Conservation (phyloP, 2,113 vertebrate species). For the Pungitius pungitius region DNA sequence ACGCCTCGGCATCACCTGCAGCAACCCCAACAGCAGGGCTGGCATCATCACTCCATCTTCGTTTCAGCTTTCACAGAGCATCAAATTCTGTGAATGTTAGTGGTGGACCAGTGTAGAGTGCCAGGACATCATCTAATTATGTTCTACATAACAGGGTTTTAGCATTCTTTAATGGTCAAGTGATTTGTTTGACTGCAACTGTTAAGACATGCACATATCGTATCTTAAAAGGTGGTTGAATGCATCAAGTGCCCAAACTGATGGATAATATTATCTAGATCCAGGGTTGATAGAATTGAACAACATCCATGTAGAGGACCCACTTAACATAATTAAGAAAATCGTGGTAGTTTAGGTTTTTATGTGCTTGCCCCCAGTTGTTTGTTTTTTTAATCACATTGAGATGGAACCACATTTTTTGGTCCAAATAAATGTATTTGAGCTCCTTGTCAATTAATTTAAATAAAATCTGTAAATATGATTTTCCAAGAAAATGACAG, state of each 20-base stretch:
- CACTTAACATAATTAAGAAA: not conserved
- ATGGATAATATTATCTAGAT: not conserved
- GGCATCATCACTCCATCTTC: no score
- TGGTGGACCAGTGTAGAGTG: not conserved
- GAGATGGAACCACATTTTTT: not conserved
- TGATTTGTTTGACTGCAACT: constrained; percentile 22
- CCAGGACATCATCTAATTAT: constrained; percentile 8
- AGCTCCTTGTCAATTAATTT: not conserved
- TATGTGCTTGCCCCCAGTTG: not conserved
- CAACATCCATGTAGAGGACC: not conserved
- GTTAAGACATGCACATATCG: constrained; percentile 20
- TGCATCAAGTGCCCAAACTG: not conserved
- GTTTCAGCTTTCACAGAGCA: not conserved
- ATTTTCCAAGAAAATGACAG: not conserved
- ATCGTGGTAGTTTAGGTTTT: not conserved
- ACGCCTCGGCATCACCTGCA: not conserved
- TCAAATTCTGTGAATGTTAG: not conserved
- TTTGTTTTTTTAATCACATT: not conserved
- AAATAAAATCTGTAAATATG: not conserved
- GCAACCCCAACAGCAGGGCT: not conserved
- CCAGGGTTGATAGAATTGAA: not conserved
- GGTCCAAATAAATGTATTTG: not conserved
- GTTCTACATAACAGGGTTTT: not conserved
- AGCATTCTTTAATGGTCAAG: constrained; percentile 2
- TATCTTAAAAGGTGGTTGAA: constrained; percentile 20